Evolutionary conservation across 2,888 invertebrate species (phyloP), one percentile per base, ranked within the genome.

Genomic region (Salpingus planirostris): DNA sequence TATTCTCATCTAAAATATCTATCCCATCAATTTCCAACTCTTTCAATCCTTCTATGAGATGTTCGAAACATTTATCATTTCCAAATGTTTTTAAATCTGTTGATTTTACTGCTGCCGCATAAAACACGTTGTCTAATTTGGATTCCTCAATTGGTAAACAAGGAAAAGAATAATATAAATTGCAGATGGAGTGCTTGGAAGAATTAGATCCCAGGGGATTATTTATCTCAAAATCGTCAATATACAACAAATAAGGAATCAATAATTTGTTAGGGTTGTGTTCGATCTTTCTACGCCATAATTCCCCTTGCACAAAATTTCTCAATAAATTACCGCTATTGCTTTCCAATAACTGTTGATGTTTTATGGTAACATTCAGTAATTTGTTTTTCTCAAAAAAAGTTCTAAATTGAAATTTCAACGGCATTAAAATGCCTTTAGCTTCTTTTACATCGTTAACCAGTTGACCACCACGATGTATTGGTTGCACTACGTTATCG

Each of bases 161-260:
- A 14, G 49, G 42, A 37, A 49, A 49, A 13, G 44, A 46, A 35
- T 46, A 46, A 33, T 49, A 42, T 5, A 45, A 21, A 37, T 45
- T 45, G 31, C 46, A 44, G 18, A 48, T 30, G 2, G 45, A 43
- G 29, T 49, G 40, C 24, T 32, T 38, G 7, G 21, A n/a, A 5
- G 44, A 27, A 24, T 49, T 29, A 4, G 47, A 40, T 12, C 48
- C 49, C 22, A 51, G 36, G n/a, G 49, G 44, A 29, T 49, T 46
- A 26, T 46, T 50, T 12, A 49, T 47, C 46, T 51, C 51, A 22
- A 46, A 47, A 39, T 47, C 48, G 33, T 50, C 45, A 8, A 44
- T 31, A 26, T 44, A 46, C 8, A 50, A 15, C 13, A 46, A 43
- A 39, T 36, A 45, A 3, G 46, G 44, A 7, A 48, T 28, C 11